Evolutionary conservation across 2,797 vertebrate genomes (phyloP).

Genomic region (Crypturellus tataupa): DNA sequence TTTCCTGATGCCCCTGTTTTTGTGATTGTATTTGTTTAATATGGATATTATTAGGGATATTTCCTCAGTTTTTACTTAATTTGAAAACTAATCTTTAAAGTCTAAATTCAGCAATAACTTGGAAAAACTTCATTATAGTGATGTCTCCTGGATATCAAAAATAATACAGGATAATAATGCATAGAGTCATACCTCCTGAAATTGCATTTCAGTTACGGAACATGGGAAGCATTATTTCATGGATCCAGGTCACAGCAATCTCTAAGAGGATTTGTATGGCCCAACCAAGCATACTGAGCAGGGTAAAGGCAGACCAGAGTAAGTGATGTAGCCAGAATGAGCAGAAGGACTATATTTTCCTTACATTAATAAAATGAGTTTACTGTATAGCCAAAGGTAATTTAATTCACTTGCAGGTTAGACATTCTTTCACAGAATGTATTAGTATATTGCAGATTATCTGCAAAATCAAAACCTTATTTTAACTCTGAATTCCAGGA

Average conservation of each 20-base stretch:
- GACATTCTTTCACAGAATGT: background rate
- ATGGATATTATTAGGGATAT: background rate
- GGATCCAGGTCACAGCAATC: background rate
- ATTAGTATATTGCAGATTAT: background rate
- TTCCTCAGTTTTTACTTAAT: background rate
- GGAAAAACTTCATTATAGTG: background rate
- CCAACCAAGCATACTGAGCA: background rate
- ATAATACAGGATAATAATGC: background rate
- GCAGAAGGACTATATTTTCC: background rate
- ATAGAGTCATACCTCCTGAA: background rate
- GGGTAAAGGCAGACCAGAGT: background rate
- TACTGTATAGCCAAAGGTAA: background rate
- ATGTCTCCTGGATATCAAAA: background rate
- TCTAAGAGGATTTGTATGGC: background rate
- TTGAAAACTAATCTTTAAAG: background rate
- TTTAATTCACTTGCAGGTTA: background rate
- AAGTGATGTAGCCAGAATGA: background rate
- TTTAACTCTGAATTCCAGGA: slow-evolving; percentile 19
- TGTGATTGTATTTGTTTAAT: background rate
- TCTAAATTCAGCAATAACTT: background rate
- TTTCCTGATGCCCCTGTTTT: background rate
- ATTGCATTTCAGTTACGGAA: background rate
- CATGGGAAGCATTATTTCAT: background rate
- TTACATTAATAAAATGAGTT: background rate
- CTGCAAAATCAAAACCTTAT: slow-evolving; percentile 18